These are phyloP conservation scores for Python bivittatus DNA, from an alignment of 2,113 vertebrate species.

Conservation along the genomic window DNA sequence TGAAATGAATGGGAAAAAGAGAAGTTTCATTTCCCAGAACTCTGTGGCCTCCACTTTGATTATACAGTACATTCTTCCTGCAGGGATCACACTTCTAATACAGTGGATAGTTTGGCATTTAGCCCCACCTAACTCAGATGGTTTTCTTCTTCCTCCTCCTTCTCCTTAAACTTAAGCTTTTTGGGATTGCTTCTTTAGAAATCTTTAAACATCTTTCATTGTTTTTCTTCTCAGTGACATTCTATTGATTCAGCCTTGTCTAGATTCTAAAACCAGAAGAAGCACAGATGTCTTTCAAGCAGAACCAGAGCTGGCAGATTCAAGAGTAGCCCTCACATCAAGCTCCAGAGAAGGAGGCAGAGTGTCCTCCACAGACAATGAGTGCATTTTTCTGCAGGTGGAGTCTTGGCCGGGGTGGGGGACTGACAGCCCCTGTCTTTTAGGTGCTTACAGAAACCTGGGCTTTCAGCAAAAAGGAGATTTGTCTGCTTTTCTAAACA, in stretches of 20 bases:
- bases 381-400: slow-evolving; percentile 69
- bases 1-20: not conserved
- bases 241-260: not conserved
- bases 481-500: slow-evolving; percentile 65
- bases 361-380: slow-evolving; percentile 65
- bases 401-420: slow-evolving; percentile 67
- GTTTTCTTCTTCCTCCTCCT: not conserved
- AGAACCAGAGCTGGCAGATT: slow-evolving; percentile 51
- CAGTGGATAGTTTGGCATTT: not conserved
- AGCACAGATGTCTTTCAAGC: slow-evolving; percentile 55
- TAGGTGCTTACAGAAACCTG: slow-evolving; percentile 64
- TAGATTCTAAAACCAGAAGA: not conserved
- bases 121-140: not conserved
- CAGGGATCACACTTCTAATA: not conserved
- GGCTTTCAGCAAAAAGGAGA: slow-evolving; percentile 63
- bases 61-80: too few relatives aligned
- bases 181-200: not conserved
- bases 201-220: slow-evolving; percentile 13
- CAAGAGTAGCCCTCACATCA: slow-evolving; percentile 57
- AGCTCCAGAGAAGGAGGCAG: slow-evolving; percentile 50
- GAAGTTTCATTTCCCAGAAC: not conserved
- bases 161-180: not conserved
- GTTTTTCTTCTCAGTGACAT: not conserved
- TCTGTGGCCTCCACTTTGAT: too few relatives aligned
- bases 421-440: slow-evolving; percentile 52